Percentiles rank a stretch among this genome's conserved stretches.
Conservation (phyloP, 2,888 invertebrate species). For the Dryococelus australis region DNA sequence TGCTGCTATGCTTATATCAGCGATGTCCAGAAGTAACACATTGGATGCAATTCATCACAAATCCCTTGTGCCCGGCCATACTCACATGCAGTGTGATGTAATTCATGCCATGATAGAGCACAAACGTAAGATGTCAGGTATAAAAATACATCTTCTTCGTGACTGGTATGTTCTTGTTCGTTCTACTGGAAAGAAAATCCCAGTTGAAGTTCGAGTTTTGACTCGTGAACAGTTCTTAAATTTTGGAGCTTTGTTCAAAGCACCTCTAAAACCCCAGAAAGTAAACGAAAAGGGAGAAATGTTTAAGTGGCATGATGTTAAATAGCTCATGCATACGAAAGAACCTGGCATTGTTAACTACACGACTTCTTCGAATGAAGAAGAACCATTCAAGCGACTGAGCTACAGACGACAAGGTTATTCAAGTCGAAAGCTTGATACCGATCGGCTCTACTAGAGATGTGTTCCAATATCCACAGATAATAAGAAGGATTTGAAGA, state of each 20-base stretch:
- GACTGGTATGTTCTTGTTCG: neutral
- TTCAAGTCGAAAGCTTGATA: neutral
- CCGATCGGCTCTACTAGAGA: neutral
- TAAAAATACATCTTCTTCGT: conserved; percentile 22
- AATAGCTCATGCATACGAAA: no score
- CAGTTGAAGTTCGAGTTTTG: neutral
- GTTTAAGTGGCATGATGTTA: neutral
- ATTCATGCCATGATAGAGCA: conserved; percentile 33
- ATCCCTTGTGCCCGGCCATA: conserved; percentile 34
- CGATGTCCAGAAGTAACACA: neutral
- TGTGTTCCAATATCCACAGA: conserved; percentile 21
- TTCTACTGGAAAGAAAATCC: neutral
- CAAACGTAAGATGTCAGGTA: neutral
- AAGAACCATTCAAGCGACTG: no score
- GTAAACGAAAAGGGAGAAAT: neutral
- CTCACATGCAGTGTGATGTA: conserved; percentile 34
- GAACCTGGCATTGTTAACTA: no score
- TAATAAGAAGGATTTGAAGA: conserved; percentile 22
- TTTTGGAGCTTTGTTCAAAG: neutral
- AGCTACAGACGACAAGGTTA: no score
- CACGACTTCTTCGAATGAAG: no score
- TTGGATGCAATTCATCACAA: conserved; percentile 31
- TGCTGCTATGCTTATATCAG: conserved; percentile 26
- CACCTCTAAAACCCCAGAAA: neutral
- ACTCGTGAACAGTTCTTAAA: neutral